Conservation (phyloP, 2,797 vertebrate species). For the Tiaroga cobitis region DNA sequence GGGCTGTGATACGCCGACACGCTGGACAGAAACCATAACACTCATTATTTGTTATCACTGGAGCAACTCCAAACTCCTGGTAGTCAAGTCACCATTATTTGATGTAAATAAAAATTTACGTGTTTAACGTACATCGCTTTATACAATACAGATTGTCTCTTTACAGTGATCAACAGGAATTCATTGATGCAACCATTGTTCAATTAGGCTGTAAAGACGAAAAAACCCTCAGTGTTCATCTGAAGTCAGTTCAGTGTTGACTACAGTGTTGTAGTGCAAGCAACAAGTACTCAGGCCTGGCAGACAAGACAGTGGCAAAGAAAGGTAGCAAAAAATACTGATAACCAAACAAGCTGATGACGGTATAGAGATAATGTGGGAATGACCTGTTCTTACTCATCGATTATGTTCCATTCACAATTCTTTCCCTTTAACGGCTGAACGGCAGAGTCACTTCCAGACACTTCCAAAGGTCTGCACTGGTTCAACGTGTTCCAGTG, state of each 20-base stretch:
- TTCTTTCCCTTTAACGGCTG: background rate
- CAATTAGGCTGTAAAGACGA: background rate
- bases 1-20: background rate
- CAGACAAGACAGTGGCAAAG: background rate
- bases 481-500: background rate
- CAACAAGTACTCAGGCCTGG: background rate
- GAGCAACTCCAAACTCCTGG: constrained; percentile 17
- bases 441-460: no score
- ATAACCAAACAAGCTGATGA: background rate
- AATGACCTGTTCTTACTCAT: background rate
- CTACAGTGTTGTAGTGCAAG: background rate
- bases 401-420: background rate
- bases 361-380: no score
- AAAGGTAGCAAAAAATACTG: background rate
- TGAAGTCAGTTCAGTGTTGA: background rate
- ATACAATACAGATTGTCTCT: background rate
- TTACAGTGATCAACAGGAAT: background rate
- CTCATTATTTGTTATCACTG: background rate
- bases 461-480: background rate
- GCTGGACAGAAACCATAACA: constrained; percentile 19
- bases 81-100: background rate
- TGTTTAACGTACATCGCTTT: no score
- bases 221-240: background rate
- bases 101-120: no score
- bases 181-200: background rate